Percentiles rank a stretch among this genome's conserved stretches.
Evolutionary conservation across 2,797 vertebrate genomes (phyloP).

Genomic region (Acanthis flammea): DNA sequence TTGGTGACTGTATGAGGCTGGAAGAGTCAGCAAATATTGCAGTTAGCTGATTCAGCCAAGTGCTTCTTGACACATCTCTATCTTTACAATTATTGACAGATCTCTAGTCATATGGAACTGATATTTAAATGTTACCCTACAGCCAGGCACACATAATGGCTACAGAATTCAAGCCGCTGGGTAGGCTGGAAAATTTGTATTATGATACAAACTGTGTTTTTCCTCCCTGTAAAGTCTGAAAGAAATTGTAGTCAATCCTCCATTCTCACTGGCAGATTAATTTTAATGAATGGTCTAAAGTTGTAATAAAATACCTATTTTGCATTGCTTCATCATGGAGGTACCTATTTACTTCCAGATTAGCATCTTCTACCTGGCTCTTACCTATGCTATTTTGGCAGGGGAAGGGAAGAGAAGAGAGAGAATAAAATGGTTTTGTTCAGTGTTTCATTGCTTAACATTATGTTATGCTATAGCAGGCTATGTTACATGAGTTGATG

Average conservation of each 20-base stretch:
- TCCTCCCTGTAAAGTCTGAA: slow-evolving; percentile 47
- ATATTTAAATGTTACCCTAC: slow-evolving; percentile 21
- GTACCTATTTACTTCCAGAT: slow-evolving; percentile 1
- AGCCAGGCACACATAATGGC: neutral
- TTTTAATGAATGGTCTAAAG: slow-evolving; percentile 67
- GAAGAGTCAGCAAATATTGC: slow-evolving; percentile 43
- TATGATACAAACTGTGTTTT: slow-evolving; percentile 60
- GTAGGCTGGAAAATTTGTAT: slow-evolving; percentile 46
- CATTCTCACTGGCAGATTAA: slow-evolving; percentile 56
- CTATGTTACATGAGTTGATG: neutral
- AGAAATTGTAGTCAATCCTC: slow-evolving; percentile 49
- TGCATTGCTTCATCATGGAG: slow-evolving; percentile 13
- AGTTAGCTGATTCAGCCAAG: slow-evolving; percentile 52
- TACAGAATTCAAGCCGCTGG: neutral
- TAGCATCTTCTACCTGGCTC: slow-evolving; percentile 13
- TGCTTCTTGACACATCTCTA: slow-evolving; percentile 33
- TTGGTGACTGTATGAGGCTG: neutral
- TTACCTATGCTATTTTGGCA: neutral
- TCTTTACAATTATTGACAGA: slow-evolving; percentile 23
- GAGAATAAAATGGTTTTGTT: slow-evolving; percentile 19
- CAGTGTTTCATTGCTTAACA: neutral
- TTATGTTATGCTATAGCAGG: neutral
- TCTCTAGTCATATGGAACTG: slow-evolving; percentile 29
- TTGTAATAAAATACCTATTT: slow-evolving; percentile 43
- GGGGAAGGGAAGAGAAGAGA: neutral